Conservation (phyloP, 2,797 vertebrate species). For the Chaetodon trifasciatus region DNA sequence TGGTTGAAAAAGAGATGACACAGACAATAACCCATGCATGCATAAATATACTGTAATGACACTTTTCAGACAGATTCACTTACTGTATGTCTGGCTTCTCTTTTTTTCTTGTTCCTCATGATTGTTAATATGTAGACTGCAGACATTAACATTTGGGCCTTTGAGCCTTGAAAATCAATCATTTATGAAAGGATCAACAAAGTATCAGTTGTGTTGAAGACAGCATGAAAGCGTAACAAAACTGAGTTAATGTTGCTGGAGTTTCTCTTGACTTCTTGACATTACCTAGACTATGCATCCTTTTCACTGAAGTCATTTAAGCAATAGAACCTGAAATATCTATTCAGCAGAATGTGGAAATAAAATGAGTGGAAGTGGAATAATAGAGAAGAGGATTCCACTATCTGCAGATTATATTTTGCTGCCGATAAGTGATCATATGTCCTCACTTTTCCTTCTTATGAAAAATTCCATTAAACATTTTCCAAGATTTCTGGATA, state of each 20-base stretch:
- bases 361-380: constrained; percentile 2
- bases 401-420: constrained; percentile 2
- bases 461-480: background rate
- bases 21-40: constrained; percentile 10
- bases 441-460: background rate
- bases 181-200: constrained; percentile 72
- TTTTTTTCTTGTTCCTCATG: background rate
- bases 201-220: constrained; percentile 40
- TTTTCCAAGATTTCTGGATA: constrained; percentile 1
- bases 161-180: constrained; percentile 71
- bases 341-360: constrained; percentile 12
- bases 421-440: background rate
- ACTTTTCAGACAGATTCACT: constrained; percentile 32
- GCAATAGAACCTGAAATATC: background rate
- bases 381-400: background rate
- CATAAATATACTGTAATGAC: background rate
- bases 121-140: constrained; percentile 30
- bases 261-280: constrained; percentile 49
- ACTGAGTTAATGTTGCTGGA: constrained; percentile 53
- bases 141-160: constrained; percentile 50
- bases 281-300: background rate
- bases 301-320: constrained; percentile 14
- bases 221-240: constrained; percentile 44
- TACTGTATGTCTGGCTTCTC: constrained; percentile 20
- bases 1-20: constrained; percentile 32